phyloP scores from a whole-genome alignment of 2,888 invertebrate genomes.

The Corythucha ciliata region DNA sequence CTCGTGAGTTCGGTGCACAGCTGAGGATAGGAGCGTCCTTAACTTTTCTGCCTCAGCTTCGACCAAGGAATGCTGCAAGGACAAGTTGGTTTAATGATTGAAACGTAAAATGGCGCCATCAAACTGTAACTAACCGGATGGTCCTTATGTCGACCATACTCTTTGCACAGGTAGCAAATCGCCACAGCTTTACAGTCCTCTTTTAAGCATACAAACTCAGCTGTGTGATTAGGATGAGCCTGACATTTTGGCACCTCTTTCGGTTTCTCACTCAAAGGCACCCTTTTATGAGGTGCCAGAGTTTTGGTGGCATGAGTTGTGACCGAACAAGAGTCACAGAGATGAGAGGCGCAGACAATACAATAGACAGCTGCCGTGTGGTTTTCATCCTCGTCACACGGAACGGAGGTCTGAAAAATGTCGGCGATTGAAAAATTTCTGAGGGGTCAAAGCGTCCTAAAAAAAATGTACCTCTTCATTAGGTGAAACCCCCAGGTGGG shows the following conservation, averaged over 20 bases:
- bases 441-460: neutral
- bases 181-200: conserved; percentile 44
- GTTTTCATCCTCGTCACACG: conserved; percentile 49
- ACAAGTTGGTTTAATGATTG: neutral
- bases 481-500: neutral
- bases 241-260: conserved; percentile 48
- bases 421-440: too few relatives aligned
- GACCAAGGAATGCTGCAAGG: conserved; percentile 44
- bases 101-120: neutral
- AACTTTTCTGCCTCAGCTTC: conserved; percentile 50
- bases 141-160: conserved; percentile 48
- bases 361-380: conserved; percentile 50
- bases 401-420: conserved; percentile 40
- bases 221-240: conserved; percentile 47
- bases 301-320: conserved; percentile 48
- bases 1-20: conserved; percentile 46
- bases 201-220: conserved; percentile 50
- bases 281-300: conserved; percentile 45
- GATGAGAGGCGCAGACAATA: conserved; percentile 47
- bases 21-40: conserved; percentile 44
- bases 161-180: conserved; percentile 44
- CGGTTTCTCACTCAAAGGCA: conserved; percentile 50
- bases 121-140: conserved; percentile 46
- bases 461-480: neutral
- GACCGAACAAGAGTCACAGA: conserved; percentile 48